Evolutionary conservation across 2,797 vertebrate species (phyloP).

Genomic region (Myiotriccus ornatus): DNA sequence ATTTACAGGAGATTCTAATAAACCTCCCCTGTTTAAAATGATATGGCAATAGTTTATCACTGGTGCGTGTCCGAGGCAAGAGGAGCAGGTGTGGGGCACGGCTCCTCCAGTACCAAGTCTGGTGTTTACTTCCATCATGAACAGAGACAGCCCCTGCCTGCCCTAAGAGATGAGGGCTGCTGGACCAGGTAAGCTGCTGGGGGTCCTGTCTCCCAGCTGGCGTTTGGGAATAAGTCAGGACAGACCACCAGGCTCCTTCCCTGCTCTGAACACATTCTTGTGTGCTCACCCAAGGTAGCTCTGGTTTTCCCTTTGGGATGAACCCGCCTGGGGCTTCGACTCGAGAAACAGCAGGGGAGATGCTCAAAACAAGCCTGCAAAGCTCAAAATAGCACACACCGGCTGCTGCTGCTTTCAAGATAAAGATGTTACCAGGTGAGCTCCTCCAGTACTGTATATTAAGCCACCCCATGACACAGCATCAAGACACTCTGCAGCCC

Average conservation of each 20-base stretch:
- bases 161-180: neutral
- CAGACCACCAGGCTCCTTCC: neutral
- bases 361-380: neutral
- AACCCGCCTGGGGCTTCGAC: neutral
- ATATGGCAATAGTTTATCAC: neutral
- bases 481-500: neutral
- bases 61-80: rapidly evolving
- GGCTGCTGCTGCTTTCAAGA: neutral
- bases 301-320: neutral
- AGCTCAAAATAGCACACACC: neutral
- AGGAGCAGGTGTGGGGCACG: neutral
- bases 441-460: neutral
- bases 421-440: conserved; percentile 35
- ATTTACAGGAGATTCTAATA: neutral
- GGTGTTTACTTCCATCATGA: neutral
- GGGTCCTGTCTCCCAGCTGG: neutral
- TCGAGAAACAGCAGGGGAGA: neutral
- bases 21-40: neutral
- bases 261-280: neutral
- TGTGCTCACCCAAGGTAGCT: rapidly evolving
- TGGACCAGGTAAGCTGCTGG: neutral
- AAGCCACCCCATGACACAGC: neutral
- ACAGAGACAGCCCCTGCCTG: neutral
- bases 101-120: neutral
- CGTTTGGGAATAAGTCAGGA: neutral